Evolutionary conservation across 2,113 vertebrate species (phyloP).

Genomic region (Toxostoma redivivum): DNA sequence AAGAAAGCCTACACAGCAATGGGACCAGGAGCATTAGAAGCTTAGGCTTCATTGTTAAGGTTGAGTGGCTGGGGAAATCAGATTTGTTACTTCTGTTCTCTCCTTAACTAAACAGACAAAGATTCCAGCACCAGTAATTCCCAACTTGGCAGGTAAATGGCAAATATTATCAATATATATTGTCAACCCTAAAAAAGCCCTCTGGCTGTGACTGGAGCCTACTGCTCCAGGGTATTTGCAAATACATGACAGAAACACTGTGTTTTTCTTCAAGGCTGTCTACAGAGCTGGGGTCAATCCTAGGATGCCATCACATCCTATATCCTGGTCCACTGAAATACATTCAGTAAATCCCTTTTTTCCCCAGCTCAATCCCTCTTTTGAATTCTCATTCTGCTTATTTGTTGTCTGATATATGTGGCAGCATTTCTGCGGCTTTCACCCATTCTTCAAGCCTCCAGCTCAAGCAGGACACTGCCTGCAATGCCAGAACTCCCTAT

Average conservation of each 20-base stretch:
- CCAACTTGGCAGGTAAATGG: neutral
- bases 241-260: neutral
- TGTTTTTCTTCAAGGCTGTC: neutral
- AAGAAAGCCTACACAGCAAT: neutral
- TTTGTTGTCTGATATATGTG: neutral
- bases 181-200: neutral
- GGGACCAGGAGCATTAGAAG: neutral
- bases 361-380: neutral
- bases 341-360: neutral
- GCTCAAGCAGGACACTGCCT: neutral
- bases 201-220: neutral
- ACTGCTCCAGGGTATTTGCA: neutral
- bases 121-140: neutral
- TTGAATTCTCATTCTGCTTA: neutral
- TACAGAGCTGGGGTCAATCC: neutral
- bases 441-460: neutral
- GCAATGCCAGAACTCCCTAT: neutral
- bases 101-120: neutral
- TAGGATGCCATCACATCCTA: neutral
- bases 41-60: neutral
- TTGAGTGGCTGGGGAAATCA: neutral
- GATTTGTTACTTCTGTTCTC: neutral
- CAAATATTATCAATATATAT: neutral
- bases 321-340: neutral
- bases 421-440: neutral